Conservation (phyloP, 2,888 invertebrate species). For the Imbricaverruca yamaguchii region DNA sequence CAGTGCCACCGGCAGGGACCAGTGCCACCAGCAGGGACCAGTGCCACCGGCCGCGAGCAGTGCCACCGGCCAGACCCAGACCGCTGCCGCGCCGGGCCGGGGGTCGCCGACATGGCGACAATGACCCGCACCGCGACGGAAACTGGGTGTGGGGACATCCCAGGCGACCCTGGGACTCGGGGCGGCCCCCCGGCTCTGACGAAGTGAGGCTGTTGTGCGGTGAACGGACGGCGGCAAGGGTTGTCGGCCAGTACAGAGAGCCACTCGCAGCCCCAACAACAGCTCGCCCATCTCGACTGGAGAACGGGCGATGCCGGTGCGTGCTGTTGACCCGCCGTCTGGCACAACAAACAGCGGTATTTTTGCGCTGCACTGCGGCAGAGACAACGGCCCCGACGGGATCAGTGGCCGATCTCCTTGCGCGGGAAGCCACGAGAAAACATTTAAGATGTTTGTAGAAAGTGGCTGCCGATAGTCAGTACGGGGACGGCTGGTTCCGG, state of each 20-base stretch:
- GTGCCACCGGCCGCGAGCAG: too few relatives aligned
- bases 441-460: conserved; percentile 17
- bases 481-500: background rate
- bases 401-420: conserved; percentile 3
- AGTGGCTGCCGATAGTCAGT: background rate
- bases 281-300: background rate
- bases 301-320: background rate
- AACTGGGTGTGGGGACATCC: too few relatives aligned
- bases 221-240: background rate
- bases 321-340: background rate
- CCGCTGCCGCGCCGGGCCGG: background rate
- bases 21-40: too few relatives aligned
- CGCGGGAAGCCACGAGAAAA: background rate
- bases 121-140: background rate
- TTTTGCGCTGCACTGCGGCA: background rate
- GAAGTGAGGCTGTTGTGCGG: background rate
- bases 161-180: too few relatives aligned
- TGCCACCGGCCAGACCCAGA: background rate
- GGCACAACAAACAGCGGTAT: conserved; percentile 14
- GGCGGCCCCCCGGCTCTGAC: background rate
- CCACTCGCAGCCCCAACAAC: background rate
- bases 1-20: too few relatives aligned
- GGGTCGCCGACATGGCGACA: background rate
- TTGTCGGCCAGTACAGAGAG: background rate
- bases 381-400: background rate